Base-by-base conservation (phyloP, 2,888 invertebrate species). In the Torymus tubicola region DNA sequence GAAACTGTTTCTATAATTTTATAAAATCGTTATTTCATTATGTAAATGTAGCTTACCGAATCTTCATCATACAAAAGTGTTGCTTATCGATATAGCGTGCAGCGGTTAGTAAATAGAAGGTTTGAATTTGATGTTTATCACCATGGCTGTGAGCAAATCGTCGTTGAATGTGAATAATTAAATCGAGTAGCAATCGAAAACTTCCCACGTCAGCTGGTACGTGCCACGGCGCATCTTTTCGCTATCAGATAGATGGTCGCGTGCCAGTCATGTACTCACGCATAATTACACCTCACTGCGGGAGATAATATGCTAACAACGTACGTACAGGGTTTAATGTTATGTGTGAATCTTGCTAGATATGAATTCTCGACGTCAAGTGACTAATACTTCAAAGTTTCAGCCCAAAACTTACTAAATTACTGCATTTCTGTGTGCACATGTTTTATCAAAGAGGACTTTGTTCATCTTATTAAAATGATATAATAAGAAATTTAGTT, bases 271-370 rank as follows among this genome's bases (percentile, higher is more conserved):
- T 75, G 75, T 68, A 82, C 78, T 65, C 77, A 72, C 84, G 73
- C 84, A 84, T 87, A 88, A 88, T 88, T 87, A 87, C 85, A 78
- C 80, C 42, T 10, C 50, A 55, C 64, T 63, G 14, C 16, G 52
- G 68, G 82, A 87, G 88, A 89, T 89, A 88, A 89, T 88, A 89
- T 89, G 88, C 86, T 88, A 88, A 89, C 86, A 84, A 85, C 84
- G 64, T 81, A 73, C 71, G 77, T 73, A 78, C 84, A 83, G 82
- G 53, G 82, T 86, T 86, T 87, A 87, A 88, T 85, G 85, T 84
- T 87, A 87, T 84, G 87, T 87, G 88, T 86, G 88, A 89, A 88
- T 87, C 85, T 82, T 63, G 70, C 83, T 78, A 75, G 72, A 84
- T 84, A 84, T 81, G 84, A 84, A 85, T 87, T 87, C 88, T 85